Evolutionary conservation across 2,797 vertebrate genomes (phyloP).

Genomic region (Fratercula arctica): DNA sequence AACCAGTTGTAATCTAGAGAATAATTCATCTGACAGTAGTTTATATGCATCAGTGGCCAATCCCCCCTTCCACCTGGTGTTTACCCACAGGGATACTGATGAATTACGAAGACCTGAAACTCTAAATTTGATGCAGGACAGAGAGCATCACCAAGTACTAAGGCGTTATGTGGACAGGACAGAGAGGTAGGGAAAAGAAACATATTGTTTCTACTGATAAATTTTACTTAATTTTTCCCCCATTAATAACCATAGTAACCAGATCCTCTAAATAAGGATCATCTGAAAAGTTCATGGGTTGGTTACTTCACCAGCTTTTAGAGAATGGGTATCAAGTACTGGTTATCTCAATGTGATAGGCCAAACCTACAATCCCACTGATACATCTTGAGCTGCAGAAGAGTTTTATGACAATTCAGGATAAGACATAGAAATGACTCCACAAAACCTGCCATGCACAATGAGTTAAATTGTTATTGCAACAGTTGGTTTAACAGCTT

Average conservation of each 20-base stretch:
- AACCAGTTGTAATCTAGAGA: neutral
- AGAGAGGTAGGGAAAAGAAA: constrained; percentile 56
- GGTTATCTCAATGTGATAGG: neutral
- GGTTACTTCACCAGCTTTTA: neutral
- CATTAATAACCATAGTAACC: neutral
- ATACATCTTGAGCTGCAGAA: neutral
- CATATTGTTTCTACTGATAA: neutral
- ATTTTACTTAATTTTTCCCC: neutral
- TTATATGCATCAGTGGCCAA: neutral
- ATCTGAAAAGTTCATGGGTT: neutral
- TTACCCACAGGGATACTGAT: constrained; percentile 55
- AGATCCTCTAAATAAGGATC: neutral
- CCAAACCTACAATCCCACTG: neutral
- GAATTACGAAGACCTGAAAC: constrained; percentile 70
- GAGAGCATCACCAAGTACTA: constrained; percentile 56
- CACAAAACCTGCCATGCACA: neutral
- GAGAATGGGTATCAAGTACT: neutral
- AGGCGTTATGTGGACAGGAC: constrained; percentile 64
- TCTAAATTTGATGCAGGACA: constrained; percentile 67
- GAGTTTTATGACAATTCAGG: neutral
- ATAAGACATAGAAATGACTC: neutral
- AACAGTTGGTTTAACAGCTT: constrained; percentile 20
- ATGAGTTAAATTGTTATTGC: neutral
- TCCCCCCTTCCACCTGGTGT: constrained; percentile 10
- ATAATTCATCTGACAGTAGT: neutral